Evolutionary conservation across 2,113 vertebrate species (phyloP), one percentile per base, ranked within the genome.

Genomic region (Motacilla tschutschensis): DNA sequence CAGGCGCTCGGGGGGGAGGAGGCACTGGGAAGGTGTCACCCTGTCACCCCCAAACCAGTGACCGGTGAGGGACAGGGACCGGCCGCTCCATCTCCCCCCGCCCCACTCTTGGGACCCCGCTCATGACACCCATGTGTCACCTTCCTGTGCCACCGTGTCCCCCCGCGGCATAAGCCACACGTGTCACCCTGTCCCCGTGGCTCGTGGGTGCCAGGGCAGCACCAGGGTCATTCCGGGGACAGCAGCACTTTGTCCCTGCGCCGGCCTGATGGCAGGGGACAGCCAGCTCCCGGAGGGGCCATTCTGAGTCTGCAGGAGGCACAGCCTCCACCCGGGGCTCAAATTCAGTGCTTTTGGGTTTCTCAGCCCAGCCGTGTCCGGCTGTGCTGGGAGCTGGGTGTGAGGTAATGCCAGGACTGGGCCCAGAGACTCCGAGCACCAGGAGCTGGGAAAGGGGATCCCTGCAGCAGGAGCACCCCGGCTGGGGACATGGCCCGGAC

Each of bases 321-420:
- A 66, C 67, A 76, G 50, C 46, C n/a, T 41, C 6, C 0, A 38
- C 14, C 64, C 16, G 38, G 54, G 35, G 67, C 29, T 89, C 50
- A 54, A 33, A 69, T 16, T 58, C 24, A 20, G 17, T 12, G 2
- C 9, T 48, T 89, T 6, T 0, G 35, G 12, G n/a, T 13, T 46
- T 54, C 41, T 63, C n/a, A 2, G 6, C 9, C 33, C 25, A 6
- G 1, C 5, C 0, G 2, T 8, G 35, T 13, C n/a, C 66, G 20
- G 73, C 36, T 8, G 63, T 66, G 43, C 33, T 21, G 44, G 46
- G 69, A 57, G 25, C 36, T 4, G 10, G 29, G 15, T 8, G 22
- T 0, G 0, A 58, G 29, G 47, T 2, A 22, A 5, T 1, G 1
- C 35, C 1, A 0, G 76, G 33, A 29, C 5, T 4, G 19, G 35